phyloP scores from a whole-genome alignment of 1,140 invertebrate genomes.

The Eurosta solidaginis region DNA sequence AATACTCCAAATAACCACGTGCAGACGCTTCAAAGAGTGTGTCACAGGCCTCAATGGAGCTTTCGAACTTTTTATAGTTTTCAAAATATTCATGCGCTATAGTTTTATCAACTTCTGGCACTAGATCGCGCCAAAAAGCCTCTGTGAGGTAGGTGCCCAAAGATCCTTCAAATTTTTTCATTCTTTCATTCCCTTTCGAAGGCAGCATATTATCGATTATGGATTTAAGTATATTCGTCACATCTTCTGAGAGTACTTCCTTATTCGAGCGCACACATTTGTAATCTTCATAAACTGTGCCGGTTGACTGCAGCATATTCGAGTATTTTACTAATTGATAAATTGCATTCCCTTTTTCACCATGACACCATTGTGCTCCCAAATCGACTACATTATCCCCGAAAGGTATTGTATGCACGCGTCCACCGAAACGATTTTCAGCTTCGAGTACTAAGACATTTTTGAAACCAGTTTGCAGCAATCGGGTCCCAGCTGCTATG shows the following conservation, averaged over 20 bases:
- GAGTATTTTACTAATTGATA: slow-evolving; percentile 68
- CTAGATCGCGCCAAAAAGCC: slow-evolving; percentile 51
- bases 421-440: slow-evolving; percentile 71
- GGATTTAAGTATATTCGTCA: slow-evolving; percentile 43
- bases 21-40: slow-evolving; percentile 67
- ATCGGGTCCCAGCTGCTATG: slow-evolving; percentile 64
- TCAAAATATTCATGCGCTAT: slow-evolving; percentile 61
- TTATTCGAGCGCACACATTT: slow-evolving; percentile 57
- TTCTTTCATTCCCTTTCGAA: slow-evolving; percentile 44
- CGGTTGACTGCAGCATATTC: slow-evolving; percentile 61
- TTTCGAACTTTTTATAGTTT: slow-evolving; percentile 62
- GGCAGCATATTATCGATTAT: slow-evolving; percentile 45
- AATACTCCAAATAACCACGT: slow-evolving; percentile 63
- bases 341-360: slow-evolving; percentile 73
- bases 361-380: slow-evolving; percentile 81
- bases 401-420: slow-evolving; percentile 68
- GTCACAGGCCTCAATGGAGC: slow-evolving; percentile 65
- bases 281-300: slow-evolving; percentile 44
- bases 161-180: slow-evolving; percentile 49
- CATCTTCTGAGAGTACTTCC: slow-evolving; percentile 47
- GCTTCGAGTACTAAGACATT: slow-evolving; percentile 70
- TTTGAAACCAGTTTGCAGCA: slow-evolving; percentile 63
- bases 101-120: slow-evolving; percentile 38
- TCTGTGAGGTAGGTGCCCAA: slow-evolving; percentile 62
- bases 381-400: slow-evolving; percentile 72